Base-by-base conservation (phyloP, 2,797 vertebrate genomes). In the Tangara arthus region DNA sequence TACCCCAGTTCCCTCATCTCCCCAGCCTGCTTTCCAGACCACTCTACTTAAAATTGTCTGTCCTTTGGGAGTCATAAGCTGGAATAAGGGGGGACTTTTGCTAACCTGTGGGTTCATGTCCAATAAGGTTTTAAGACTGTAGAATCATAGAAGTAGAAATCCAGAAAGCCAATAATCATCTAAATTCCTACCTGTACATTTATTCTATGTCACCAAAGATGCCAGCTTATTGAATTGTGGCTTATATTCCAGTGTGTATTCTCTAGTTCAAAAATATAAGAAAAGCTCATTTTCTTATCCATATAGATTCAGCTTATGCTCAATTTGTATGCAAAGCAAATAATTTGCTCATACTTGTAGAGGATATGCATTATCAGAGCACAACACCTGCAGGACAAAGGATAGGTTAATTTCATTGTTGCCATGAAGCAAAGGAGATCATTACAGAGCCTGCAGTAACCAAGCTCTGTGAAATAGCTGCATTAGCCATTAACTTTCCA, bases 351-450 rank as follows among this genome's bases (percentile, higher is more conserved):
- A 96, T 92, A 95, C 97, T 98, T 97, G 97, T 98, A 97, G 97
- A 96, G 97, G 94, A 97, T 98, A 97, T 96, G 97, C 97, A 97
- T 98, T 98, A 98, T 98, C 98, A 97, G 97, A 98, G 96, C 93
- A 93, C 75, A 98, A 97, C 97, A 98, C 98, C 97, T 98, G 97
- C 97, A 98, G 97, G 97, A 98, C 98, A 98, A 98, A 98, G 96
- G 97, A 97, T 95, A 98, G 97, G 98, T 98, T 98, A 98, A 98
- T 98, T 98, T 98, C 97, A 95, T 96, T 97, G 97, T 97, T 98
- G 95, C 96, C 97, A 64, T 27, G 69, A 98, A 98, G 97, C 80
- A 98, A 97, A 97, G 93, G 89, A 97, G 97, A 97, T 98, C 97
- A 97, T 98, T 97, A 98, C 37, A 83, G 82, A 97, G 96, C 90